Evolutionary conservation across 1,140 invertebrate genomes (phyloP).

Genomic region (Oppia nitens): DNA sequence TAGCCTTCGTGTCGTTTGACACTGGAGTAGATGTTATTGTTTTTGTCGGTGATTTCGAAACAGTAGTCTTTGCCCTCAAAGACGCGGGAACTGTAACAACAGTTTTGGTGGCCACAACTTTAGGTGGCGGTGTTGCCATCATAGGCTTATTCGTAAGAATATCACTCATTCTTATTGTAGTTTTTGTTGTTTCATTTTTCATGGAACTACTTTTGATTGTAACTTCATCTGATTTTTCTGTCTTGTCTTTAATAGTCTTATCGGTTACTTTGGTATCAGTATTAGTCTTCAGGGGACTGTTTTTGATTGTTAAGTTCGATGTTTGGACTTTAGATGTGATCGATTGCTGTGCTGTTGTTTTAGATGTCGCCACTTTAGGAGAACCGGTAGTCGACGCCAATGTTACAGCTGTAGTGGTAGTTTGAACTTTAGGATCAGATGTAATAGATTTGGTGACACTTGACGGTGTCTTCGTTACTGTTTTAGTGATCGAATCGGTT

Average conservation of each 20-base stretch:
- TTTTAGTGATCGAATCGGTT: too few species aligned
- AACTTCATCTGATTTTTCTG: too few species aligned
- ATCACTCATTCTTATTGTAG: not conserved
- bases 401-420: not conserved
- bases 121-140: not conserved
- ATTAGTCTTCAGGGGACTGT: not conserved
- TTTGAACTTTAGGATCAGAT: not conserved
- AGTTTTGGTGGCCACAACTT: not conserved
- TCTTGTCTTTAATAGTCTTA: too few species aligned
- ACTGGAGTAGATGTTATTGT: not conserved
- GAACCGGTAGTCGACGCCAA: not conserved
- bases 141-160: not conserved
- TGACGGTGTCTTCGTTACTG: too few species aligned
- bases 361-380: not conserved
- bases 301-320: not conserved
- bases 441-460: not conserved
- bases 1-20: not conserved
- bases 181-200: not conserved
- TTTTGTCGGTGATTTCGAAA: not conserved
- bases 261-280: too few species aligned
- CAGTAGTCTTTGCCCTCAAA: not conserved
- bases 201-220: too few species aligned
- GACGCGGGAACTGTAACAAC: not conserved
- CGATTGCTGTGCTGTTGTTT: not conserved
- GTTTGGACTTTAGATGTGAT: not conserved